Evolutionary conservation across 1,140 invertebrate genomes (phyloP).

Genomic region (Heliconius hermathena): DNA sequence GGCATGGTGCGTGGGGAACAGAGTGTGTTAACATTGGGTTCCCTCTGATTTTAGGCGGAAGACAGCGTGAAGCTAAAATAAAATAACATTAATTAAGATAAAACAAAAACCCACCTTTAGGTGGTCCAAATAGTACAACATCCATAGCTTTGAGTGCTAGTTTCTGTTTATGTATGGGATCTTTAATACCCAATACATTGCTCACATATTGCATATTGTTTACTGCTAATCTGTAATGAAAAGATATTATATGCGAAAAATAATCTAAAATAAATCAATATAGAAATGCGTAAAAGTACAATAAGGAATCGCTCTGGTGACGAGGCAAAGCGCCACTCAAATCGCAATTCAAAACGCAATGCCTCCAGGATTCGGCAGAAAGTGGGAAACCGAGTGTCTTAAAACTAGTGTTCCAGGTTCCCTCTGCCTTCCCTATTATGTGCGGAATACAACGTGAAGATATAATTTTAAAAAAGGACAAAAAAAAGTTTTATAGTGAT

Average conservation of each 20-base stretch:
- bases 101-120: conserved; percentile 89
- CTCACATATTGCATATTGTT: conserved; percentile 94
- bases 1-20: neutral
- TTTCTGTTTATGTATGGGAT: conserved; percentile 98
- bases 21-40: neutral
- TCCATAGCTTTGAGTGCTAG: conserved; percentile 98
- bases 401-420: no score
- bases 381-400: no score
- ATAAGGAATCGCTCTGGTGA: no score
- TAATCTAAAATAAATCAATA: neutral
- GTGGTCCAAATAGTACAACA: conserved; percentile 97
- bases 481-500: no score
- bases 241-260: neutral
- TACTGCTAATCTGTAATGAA: conserved; percentile 89
- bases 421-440: no score
- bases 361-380: no score
- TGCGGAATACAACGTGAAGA: no score
- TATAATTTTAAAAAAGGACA: no score
- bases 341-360: no score
- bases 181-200: conserved; percentile 96
- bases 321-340: no score
- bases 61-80: neutral
- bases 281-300: neutral
- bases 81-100: neutral
- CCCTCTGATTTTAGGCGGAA: neutral